A percentile compares a stretch with the other conserved stretches of the same genome.
Conservation (phyloP, 2,797 vertebrate genomes). For the Eupleurogrammus muticus region DNA sequence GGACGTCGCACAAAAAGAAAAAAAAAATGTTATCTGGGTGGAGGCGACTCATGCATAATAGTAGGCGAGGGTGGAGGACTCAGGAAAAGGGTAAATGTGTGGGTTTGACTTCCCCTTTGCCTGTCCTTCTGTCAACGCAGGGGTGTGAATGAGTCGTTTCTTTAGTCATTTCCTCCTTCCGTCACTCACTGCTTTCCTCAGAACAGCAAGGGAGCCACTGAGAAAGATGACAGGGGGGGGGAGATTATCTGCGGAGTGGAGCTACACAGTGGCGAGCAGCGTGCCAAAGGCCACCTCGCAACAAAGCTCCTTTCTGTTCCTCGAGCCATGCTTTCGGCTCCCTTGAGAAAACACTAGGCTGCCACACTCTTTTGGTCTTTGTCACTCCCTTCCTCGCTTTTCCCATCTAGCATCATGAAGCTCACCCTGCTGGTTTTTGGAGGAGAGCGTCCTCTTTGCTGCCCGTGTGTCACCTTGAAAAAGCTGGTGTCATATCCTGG, state of each 20-base stretch:
- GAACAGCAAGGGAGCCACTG: constrained; percentile 47
- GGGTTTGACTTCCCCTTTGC: constrained; percentile 70
- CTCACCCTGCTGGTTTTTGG: constrained; percentile 15
- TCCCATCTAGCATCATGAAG: constrained; percentile 3
- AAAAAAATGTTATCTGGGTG: constrained; percentile 45
- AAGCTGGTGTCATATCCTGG: constrained; percentile 1
- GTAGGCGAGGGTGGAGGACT: constrained; percentile 43
- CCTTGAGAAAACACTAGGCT: constrained; percentile 35
- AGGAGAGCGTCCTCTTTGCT: constrained; percentile 8
- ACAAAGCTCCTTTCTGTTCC: constrained; percentile 56
- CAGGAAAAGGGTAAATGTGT: constrained; percentile 65
- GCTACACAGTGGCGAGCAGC: constrained; percentile 50
- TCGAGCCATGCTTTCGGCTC: constrained; percentile 19
- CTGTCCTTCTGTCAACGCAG: constrained; percentile 62
- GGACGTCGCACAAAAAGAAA: constrained; percentile 41
- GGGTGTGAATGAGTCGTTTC: constrained; percentile 75
- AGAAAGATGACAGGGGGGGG: constrained; percentile 48
- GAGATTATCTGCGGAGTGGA: constrained; percentile 54
- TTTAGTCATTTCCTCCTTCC: constrained; percentile 80
- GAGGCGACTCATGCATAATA: constrained; percentile 34
- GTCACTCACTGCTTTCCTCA: constrained; percentile 58
- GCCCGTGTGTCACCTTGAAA: neutral
- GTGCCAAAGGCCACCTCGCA: constrained; percentile 52
- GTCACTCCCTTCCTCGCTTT: constrained; percentile 8
- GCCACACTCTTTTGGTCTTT: constrained; percentile 6